phyloP scores from a whole-genome alignment of 2,113 vertebrate species.

The Anguilla rostrata region DNA sequence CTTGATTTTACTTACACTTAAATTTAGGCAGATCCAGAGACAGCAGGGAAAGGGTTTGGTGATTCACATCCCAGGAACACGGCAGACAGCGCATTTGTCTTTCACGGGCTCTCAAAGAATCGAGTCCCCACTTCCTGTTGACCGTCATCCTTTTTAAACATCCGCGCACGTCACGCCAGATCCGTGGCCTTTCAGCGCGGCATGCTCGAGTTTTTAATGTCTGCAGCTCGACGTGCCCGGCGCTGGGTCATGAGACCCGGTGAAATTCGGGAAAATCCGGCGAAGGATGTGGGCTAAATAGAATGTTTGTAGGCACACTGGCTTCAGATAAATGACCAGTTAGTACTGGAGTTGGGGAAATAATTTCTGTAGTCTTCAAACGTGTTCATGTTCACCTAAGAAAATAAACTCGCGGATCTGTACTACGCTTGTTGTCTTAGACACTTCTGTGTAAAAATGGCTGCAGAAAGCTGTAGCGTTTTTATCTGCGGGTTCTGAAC shows the following conservation, averaged over 20 bases:
- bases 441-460: background rate
- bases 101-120: background rate
- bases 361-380: no score
- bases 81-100: background rate
- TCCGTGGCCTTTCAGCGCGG: background rate
- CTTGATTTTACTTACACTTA: no score
- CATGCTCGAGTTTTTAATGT: background rate
- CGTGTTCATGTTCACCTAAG: no score
- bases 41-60: background rate
- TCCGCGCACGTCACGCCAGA: background rate
- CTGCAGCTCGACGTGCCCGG: background rate
- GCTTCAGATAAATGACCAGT: no score
- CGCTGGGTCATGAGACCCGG: background rate
- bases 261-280: background rate
- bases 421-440: background rate
- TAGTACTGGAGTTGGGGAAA: no score
- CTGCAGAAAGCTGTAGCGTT: background rate
- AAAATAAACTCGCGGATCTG: no score
- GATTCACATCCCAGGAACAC: background rate
- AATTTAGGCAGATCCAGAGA: background rate
- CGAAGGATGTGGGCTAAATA: background rate
- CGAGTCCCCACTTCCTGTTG: background rate
- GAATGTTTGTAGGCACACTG: background rate
- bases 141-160: background rate
- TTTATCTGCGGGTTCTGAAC: background rate